Conservation (phyloP, 2,113 vertebrate genomes). For the Cyanoderma ruficeps region DNA sequence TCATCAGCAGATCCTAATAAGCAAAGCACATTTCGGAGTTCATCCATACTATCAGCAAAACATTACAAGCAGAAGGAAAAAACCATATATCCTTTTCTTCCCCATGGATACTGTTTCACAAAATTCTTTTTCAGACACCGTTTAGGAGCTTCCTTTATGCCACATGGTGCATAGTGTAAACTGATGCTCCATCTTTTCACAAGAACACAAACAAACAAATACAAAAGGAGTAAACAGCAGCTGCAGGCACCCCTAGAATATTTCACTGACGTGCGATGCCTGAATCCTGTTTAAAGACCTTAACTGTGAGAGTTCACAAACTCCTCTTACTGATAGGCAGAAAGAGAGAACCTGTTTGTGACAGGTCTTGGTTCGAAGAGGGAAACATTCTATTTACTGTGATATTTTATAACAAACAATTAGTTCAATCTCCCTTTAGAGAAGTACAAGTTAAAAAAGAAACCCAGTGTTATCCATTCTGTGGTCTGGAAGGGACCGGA, state of each 20-base stretch:
- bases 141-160: not conserved
- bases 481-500: not conserved
- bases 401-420: not conserved
- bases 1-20: not conserved
- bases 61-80: not conserved
- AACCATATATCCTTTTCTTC: no score
- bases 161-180: not conserved
- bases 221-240: slow-evolving; percentile 7
- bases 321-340: not conserved
- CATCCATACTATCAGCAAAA: not conserved
- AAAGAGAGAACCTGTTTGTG: not conserved
- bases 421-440: not conserved
- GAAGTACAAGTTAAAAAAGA: not conserved
- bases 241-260: not conserved
- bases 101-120: not conserved
- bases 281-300: not conserved
- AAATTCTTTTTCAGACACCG: not conserved
- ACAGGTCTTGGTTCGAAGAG: not conserved
- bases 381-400: not conserved
- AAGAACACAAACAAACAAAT: not conserved
- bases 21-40: not conserved
- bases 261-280: not conserved
- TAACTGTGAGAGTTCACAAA: not conserved
- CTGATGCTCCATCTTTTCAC: not conserved
- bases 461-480: not conserved